phyloP scores from a whole-genome alignment of 2,888 invertebrate genomes.

The Euplexia lucipara region DNA sequence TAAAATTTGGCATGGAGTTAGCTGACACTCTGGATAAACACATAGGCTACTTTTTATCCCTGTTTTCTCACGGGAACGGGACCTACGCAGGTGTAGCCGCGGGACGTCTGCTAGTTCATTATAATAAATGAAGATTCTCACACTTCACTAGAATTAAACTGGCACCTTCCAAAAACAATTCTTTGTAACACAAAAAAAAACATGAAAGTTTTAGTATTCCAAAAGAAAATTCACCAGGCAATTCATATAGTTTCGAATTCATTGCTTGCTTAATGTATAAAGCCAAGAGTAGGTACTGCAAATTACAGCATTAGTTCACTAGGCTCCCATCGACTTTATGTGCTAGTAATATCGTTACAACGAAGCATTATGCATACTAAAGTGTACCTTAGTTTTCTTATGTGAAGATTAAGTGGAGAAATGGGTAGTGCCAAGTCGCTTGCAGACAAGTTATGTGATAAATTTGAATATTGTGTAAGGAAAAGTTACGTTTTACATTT shows the following conservation, averaged over 20 bases:
- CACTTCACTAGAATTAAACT: background rate
- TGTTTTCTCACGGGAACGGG: no score
- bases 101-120: no score
- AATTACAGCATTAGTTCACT: slow-evolving; percentile 49
- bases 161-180: slow-evolving; percentile 3
- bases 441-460: slow-evolving; percentile 21
- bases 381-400: slow-evolving; percentile 45
- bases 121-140: no score
- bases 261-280: slow-evolving; percentile 52
- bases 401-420: slow-evolving; percentile 24
- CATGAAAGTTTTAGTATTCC: slow-evolving; percentile 12
- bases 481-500: background rate
- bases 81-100: no score
- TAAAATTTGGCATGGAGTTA: no score
- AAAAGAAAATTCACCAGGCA: slow-evolving; percentile 7
- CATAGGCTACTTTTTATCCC: no score
- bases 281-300: slow-evolving; percentile 43
- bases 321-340: slow-evolving; percentile 40
- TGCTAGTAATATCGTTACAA: slow-evolving; percentile 45
- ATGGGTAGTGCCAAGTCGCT: slow-evolving; percentile 23
- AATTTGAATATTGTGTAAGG: background rate
- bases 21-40: no score
- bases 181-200: slow-evolving; percentile 6
- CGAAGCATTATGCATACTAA: slow-evolving; percentile 51
- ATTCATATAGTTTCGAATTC: slow-evolving; percentile 44